phyloP scores from a whole-genome alignment of 2,888 invertebrate species.

The Andrena hattorfiana region DNA sequence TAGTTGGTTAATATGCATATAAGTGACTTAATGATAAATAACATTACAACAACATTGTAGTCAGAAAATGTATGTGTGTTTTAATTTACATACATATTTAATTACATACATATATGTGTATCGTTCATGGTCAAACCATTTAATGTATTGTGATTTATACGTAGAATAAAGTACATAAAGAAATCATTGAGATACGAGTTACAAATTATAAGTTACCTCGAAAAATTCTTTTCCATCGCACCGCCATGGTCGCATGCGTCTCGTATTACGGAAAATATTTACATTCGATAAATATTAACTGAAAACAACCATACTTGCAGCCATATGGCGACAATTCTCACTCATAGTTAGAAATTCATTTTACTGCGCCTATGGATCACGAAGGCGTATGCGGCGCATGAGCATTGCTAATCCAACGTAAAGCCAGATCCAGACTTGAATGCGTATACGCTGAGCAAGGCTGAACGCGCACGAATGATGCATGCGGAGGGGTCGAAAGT shows the following conservation, averaged over 20 bases:
- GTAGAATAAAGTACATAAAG: constrained; percentile 3
- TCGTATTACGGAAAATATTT: constrained; percentile 67
- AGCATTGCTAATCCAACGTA: constrained; percentile 55
- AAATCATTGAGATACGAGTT: background rate
- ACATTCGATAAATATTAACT: constrained; percentile 66
- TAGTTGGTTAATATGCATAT: no score
- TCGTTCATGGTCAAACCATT: no score
- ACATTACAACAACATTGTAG: no score
- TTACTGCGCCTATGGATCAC: constrained; percentile 63
- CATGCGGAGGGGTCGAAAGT: no score
- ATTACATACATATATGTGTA: background rate
- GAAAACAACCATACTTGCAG: constrained; percentile 64
- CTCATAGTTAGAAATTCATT: constrained; percentile 68
- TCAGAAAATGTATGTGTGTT: no score
- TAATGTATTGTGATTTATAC: background rate
- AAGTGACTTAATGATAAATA: no score
- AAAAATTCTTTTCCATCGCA: constrained; percentile 56
- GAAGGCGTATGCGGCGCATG: constrained; percentile 65
- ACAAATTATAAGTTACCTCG: constrained; percentile 51
- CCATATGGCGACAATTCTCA: constrained; percentile 64
- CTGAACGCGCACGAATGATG: no score
- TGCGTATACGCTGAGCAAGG: no score
- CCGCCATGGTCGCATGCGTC: constrained; percentile 46
- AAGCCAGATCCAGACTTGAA: no score
- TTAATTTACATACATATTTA: background rate